Evolutionary conservation across 2,888 invertebrate genomes (phyloP), one percentile per base, ranked within the genome.

Genomic region (Euclidia mi): DNA sequence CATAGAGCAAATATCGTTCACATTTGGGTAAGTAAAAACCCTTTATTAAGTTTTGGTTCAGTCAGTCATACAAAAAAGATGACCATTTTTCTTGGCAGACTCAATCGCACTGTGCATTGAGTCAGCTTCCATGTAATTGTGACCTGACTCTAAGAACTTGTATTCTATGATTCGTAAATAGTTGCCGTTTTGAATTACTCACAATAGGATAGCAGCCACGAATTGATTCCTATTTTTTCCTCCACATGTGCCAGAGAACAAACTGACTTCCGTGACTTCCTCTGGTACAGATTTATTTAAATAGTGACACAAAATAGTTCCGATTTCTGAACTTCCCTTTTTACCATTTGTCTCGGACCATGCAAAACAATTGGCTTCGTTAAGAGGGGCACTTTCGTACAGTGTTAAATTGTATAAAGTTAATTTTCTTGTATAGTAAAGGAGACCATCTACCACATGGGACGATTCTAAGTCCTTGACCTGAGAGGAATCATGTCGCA

Each of bases 21-120:
- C 17, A 6, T 10, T 31, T 31, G 42, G 31, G 2, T 43, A 43
- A 31, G 29, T 17, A 17, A 43, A 43, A 14, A 31, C n/a, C 42
- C 42, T 31, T 9, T 43, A 15, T 14, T 14, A 11, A 11, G 3
- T 11, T 31, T 43, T 2, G 31, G 6, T 31, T 43, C 42, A 59
- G 12, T 50, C 58, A 35, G 46, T n/a, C 56, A 66, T 66, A 15
- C 40, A 62, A 43, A 25, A 66, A 15, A 57, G 28, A 25, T 43
- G 35, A 25, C 0, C n/a, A 34, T 58, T 37, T 37, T 50, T 50
- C 7, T 37, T 11, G 9, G 28, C 43, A 12, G 17, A n/a, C 18
- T 50, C 50, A 29, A 55, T 55, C n/a, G 32, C 32, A 31, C 43
- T 44, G 14, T 55, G 55, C 55, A 55, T 48, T 2, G 42, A 43